phyloP scores from a whole-genome alignment of 2,113 vertebrate species.

The Lota lota region DNA sequence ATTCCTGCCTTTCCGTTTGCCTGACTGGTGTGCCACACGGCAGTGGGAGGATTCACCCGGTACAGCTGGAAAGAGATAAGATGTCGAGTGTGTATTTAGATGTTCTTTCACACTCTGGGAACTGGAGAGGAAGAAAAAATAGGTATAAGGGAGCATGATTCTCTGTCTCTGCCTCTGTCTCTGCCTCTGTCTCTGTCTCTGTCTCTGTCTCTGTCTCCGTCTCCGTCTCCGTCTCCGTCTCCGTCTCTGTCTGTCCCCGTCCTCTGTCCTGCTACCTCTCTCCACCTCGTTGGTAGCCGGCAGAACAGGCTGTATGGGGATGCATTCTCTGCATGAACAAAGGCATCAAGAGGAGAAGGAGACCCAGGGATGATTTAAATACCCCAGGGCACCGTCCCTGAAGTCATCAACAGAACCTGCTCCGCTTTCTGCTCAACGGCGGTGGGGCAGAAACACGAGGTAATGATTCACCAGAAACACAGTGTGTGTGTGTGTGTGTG shows the following conservation, averaged over 20 bases:
- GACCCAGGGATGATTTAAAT: constrained; percentile 80
- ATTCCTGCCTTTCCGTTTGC: constrained; percentile 54
- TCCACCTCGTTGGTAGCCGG: constrained; percentile 34
- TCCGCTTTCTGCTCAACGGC: constrained; percentile 37
- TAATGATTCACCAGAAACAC: too few relatives aligned
- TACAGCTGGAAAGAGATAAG: constrained; percentile 69
- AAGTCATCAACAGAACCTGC: constrained; percentile 73
- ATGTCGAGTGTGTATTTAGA: constrained; percentile 70
- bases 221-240: too few relatives aligned
- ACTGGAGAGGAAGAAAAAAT: constrained; percentile 59
- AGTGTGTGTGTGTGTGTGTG: too few relatives aligned
- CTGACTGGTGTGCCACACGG: constrained; percentile 48
- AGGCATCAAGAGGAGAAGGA: constrained; percentile 72
- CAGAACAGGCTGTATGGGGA: constrained; percentile 68
- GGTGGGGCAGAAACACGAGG: constrained; percentile 29
- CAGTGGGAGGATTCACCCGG: constrained; percentile 53
- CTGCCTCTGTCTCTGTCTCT: constrained; percentile 3
- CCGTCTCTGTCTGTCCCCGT: too few relatives aligned
- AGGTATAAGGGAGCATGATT: constrained; percentile 44
- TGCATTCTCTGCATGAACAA: constrained; percentile 78
- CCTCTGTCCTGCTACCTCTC: constrained; percentile 12
- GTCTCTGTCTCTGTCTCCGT: too few relatives aligned
- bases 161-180: neutral
- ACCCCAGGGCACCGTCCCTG: constrained; percentile 67
- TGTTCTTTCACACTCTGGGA: constrained; percentile 70